Conservation (phyloP, 2,797 vertebrate genomes). For the Heterohyrax brucei region DNA sequence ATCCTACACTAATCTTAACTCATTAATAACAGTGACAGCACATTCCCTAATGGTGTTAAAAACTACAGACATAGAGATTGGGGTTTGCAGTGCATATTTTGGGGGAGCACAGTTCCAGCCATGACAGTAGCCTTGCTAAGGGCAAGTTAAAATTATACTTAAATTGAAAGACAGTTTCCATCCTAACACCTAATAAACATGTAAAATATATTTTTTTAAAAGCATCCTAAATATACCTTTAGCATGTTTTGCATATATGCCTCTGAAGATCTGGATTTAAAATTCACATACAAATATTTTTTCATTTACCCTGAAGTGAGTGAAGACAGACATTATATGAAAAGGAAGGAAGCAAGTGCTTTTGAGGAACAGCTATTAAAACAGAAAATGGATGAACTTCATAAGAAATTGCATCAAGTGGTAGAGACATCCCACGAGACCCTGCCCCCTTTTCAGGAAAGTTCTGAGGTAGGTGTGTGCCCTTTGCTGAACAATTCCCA, state of each 20-base stretch:
- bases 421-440: slow-evolving; percentile 77
- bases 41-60: background rate
- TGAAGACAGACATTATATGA: slow-evolving; percentile 89
- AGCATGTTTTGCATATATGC: background rate
- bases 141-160: slow-evolving; percentile 56
- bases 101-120: background rate
- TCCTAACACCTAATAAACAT: slow-evolving; percentile 36
- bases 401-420: slow-evolving; percentile 86
- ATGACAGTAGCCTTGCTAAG: background rate
- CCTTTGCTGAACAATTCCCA: rapidly evolving
- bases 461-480: slow-evolving; percentile 49
- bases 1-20: background rate
- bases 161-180: slow-evolving; percentile 14
- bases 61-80: background rate
- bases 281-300: background rate
- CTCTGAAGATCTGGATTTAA: slow-evolving; percentile 57
- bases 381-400: slow-evolving; percentile 90
- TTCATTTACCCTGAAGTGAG: slow-evolving; percentile 86
- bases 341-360: slow-evolving; percentile 90
- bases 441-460: background rate
- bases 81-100: background rate
- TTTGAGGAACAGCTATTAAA: slow-evolving; percentile 90
- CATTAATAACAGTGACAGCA: background rate
- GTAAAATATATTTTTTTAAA: slow-evolving; percentile 26
- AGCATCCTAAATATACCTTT: background rate